Percentiles rank a stretch among this genome's conserved stretches.
Conservation (phyloP, 1,140 invertebrate species). For the Drosophila truncata region DNA sequence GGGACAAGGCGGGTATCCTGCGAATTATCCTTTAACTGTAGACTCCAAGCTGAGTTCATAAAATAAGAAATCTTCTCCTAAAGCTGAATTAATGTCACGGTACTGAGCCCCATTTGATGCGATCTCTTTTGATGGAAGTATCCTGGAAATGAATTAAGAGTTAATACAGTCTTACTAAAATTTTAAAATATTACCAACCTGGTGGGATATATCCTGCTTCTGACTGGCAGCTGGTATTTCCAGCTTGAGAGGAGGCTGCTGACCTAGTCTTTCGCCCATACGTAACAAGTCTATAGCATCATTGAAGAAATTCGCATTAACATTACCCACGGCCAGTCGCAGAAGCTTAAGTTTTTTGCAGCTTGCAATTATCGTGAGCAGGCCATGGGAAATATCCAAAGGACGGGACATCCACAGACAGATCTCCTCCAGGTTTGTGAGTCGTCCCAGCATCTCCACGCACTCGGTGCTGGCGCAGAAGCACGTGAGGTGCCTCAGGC, state of each 20-base stretch:
- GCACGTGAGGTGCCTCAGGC: slow-evolving; percentile 56
- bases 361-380: slow-evolving; percentile 40
- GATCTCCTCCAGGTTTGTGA: slow-evolving; percentile 43
- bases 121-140: not conserved
- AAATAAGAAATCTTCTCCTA: not conserved
- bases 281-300: slow-evolving; percentile 27
- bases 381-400: slow-evolving; percentile 45
- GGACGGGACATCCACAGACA: slow-evolving; percentile 56
- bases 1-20: not conserved
- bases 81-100: not conserved
- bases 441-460: slow-evolving; percentile 39
- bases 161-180: not conserved
- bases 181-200: not conserved
- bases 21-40: not conserved
- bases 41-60: not conserved
- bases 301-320: slow-evolving; percentile 28
- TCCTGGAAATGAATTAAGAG: slow-evolving; percentile 1
- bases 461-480: slow-evolving; percentile 44
- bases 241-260: slow-evolving; percentile 26
- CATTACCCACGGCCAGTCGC: slow-evolving; percentile 34
- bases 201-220: slow-evolving; percentile 4
- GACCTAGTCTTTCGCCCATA: not conserved
- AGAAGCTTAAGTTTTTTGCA: slow-evolving; percentile 50
- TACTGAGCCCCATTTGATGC: slow-evolving; percentile 6
- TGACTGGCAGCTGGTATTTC: slow-evolving; percentile 29